A percentile compares a stretch with the other conserved stretches of the same genome.
phyloP scores from a whole-genome alignment of 2,797 vertebrate species.

The Enteromius treurensis region DNA sequence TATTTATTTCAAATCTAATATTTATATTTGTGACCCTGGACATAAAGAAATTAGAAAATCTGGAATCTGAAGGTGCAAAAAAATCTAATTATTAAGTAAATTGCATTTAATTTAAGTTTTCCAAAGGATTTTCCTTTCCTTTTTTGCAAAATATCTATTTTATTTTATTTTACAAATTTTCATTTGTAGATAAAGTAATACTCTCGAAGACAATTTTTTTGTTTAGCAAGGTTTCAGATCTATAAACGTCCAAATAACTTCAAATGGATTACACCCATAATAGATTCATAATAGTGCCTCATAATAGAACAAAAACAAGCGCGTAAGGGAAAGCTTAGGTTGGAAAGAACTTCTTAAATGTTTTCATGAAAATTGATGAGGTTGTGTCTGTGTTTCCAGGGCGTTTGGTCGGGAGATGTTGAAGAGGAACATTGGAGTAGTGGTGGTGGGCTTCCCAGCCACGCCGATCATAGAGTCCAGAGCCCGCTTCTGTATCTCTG shows the following conservation, averaged over 20 bases:
- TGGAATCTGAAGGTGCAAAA: too few relatives aligned
- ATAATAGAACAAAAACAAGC: constrained; percentile 10
- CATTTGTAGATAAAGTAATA: not conserved
- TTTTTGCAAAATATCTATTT: too few relatives aligned
- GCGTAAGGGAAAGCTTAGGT: not conserved
- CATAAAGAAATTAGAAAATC: too few relatives aligned
- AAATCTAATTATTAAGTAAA: too few relatives aligned
- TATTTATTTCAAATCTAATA: not conserved
- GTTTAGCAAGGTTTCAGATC: not conserved
- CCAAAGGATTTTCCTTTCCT: too few relatives aligned
- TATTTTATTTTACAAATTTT: not conserved
- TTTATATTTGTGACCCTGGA: not conserved
- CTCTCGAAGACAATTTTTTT: not conserved
- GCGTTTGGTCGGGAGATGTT: constrained; percentile 87
- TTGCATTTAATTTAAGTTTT: too few relatives aligned
- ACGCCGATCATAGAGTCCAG: constrained; percentile 88
- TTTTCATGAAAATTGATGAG: constrained; percentile 26
- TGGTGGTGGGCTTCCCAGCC: constrained; percentile 87
- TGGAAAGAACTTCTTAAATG: constrained; percentile 2
- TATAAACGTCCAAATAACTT: not conserved
- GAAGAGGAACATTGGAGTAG: constrained; percentile 84
- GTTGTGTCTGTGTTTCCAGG: constrained; percentile 62
- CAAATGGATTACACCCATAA: not conserved
- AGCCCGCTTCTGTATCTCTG: constrained; percentile 88
- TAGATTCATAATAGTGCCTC: constrained; percentile 15